phyloP scores from a whole-genome alignment of 2,888 invertebrate species.

The Epistrophella euchroma region DNA sequence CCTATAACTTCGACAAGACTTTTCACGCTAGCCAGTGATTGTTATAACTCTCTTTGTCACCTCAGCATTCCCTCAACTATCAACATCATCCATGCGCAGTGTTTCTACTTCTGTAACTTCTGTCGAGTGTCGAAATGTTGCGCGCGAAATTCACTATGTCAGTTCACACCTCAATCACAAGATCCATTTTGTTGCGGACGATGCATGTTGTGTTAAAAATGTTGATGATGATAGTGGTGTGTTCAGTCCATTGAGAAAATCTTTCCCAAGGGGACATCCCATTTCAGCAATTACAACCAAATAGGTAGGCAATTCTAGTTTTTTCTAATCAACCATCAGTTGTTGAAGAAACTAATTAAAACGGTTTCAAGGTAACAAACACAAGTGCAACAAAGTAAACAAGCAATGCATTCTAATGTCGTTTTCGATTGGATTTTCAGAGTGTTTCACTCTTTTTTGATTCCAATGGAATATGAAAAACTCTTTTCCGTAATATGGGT shows the following conservation, averaged over 20 bases:
- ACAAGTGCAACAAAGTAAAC: slow-evolving; percentile 14
- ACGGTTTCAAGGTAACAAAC: slow-evolving; percentile 62
- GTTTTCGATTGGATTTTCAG: too few species aligned
- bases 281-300: slow-evolving; percentile 29
- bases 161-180: slow-evolving; percentile 40
- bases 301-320: slow-evolving; percentile 15
- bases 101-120: slow-evolving; percentile 48
- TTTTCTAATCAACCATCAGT: slow-evolving; percentile 50
- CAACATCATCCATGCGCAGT: background rate
- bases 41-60: slow-evolving; percentile 25
- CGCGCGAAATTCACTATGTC: slow-evolving; percentile 55
- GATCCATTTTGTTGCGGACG: background rate
- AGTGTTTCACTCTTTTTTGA: too few species aligned
- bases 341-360: slow-evolving; percentile 66
- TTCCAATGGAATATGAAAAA: too few species aligned
- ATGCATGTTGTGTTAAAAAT: background rate
- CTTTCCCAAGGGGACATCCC: slow-evolving; percentile 12
- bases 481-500: too few species aligned
- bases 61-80: slow-evolving; percentile 1
- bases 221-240: slow-evolving; percentile 1
- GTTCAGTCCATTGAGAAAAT: slow-evolving; percentile 12
- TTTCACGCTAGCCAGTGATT: background rate
- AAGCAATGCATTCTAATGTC: slow-evolving; percentile 43
- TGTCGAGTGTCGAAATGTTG: slow-evolving; percentile 37
- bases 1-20: slow-evolving; percentile 7